Base-by-base conservation (phyloP, 2,113 vertebrate species). In the Octodon degus region DNA sequence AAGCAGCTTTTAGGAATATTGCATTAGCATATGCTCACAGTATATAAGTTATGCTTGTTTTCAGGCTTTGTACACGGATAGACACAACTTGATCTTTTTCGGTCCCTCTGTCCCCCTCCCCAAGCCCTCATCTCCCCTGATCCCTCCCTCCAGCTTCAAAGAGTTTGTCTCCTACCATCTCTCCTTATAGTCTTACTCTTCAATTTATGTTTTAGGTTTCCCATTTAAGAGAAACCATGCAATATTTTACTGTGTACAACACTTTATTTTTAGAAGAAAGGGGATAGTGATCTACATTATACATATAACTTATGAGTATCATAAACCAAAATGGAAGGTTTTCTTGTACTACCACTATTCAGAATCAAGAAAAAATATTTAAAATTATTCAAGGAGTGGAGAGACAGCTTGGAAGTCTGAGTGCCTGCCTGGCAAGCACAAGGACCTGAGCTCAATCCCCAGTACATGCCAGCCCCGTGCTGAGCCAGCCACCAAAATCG, bases 301-400 rank as follows among this genome's bases (percentile, higher is more conserved):
- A 93, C 47, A 90, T 92, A 96, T 6, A 40, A 65, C 24, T 95
- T 80, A 0, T 47, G 53, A 67, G 19, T 83, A 37, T n/a, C 37
- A 20, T 55, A 43, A 37, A 43, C 25, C 13, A 96, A 91, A 96
- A 96, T 24, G 91, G 70, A 70, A 5, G 60, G 40, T 92, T 97
- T 97, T 86, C 74, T 94, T 97, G 85, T 91, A 43, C 40, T 83
- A 7, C 1, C 63, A n/a, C n/a, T 50, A 89, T 90, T 25, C 72
- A 76, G 94, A 90, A 96, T 94, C 94, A 88, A 94, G 32, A 94
- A 83, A 96, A 83, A 90, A 96, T 67, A 68, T 81, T 27, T 72
- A 86, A n/a, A 95, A 90, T n/a, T 84, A 32, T n/a, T 97, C 82
- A 94, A 81, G 17, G 55, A 19, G 55, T 55, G 2, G 55, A 55